A percentile compares a stretch with the other conserved stretches of the same genome.
These are phyloP conservation scores for Diabrotica undecimpunctata DNA, from an alignment of 1,140 invertebrate genomes.

Conservation along the genomic window DNA sequence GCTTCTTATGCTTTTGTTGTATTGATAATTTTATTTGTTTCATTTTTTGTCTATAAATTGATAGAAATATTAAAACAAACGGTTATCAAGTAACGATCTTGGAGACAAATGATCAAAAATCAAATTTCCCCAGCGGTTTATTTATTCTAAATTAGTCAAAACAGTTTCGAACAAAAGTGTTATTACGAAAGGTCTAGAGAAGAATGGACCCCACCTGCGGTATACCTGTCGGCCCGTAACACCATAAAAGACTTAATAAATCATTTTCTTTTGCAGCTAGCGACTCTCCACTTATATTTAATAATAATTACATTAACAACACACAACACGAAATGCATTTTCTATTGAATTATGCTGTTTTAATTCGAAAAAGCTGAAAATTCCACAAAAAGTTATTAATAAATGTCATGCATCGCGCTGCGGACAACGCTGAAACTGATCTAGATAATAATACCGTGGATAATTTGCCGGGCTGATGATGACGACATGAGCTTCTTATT, in stretches of 20 bases:
- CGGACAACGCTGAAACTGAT: conserved; percentile 12
- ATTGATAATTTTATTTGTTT: too few species aligned
- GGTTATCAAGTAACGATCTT: too few species aligned
- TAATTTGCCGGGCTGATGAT: conserved; percentile 4
- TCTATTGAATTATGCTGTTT: conserved; percentile 17
- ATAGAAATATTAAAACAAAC: too few species aligned
- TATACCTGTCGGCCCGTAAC: conserved; percentile 5
- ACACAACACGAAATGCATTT: conserved; percentile 9
- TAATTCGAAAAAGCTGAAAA: conserved; percentile 17
- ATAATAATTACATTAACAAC: conserved; percentile 8
- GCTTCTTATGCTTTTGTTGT: too few species aligned
- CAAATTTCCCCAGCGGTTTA: not conserved
- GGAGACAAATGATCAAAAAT: too few species aligned
- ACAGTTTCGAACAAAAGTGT: conserved; percentile 11
- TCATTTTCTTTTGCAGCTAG: conserved; percentile 19
- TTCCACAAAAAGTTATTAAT: conserved; percentile 18
- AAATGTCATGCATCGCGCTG: conserved; percentile 7
- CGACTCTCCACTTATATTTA: conserved; percentile 10
- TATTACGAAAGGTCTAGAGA: conserved; percentile 3
- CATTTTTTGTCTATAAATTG: too few species aligned
- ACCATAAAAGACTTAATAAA: conserved; percentile 19
- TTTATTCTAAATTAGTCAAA: conserved; percentile 15
- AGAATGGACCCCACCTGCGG: conserved; percentile 16
- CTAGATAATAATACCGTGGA: conserved; percentile 17
- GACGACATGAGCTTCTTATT: not conserved